Base-by-base conservation (phyloP, 1,140 invertebrate genomes). In the Aphidius gifuensis region DNA sequence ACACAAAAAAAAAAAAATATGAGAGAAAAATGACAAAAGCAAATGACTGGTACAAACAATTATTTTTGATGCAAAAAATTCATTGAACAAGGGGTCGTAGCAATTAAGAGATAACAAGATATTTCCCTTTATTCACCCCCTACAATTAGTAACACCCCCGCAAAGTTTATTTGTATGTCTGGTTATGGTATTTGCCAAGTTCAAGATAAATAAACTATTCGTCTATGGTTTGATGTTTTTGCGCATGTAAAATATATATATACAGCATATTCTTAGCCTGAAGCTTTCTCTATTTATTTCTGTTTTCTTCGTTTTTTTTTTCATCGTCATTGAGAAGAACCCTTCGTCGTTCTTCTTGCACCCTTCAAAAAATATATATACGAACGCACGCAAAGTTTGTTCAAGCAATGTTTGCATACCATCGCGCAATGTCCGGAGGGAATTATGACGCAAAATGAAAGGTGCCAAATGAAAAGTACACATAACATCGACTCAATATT, bases 91-190 rank as follows among this genome's bases (percentile, higher is more conserved):
- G 78, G 77, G 77, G 74, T 77, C 70, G 76, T 74, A 80, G 79
- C 77, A 80, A 80, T 80, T 80, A 80, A 80, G 77, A 80, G 78
- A 80, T 80, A 80, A 80, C 79, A 80, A 80, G 78, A 75, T 80
- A 80, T 73, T 72, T 71, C 64, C 71, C 73, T 74, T 69, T 71
- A 32, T 32, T 67, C 71, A 70, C 78, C 78, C 54, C 76, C 75
- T 77, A 76, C 79, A 80, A 80, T 80, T 80, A 80, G 79, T 79
- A 74, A 81, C 77, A 79, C 78, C 74, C 71, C 69, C 39, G 5
- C 38, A 16, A 66, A 48, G 11, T 16, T 46, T 40, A n/a, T 48
- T 47, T 45, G 62, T 42, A 16, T 16, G 11, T 43, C 21, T 39
- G 23, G 57, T 48, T 32, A 32, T 32, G 23, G 23, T 32, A 32